phyloP scores from a whole-genome alignment of 2,113 vertebrate species.

The Rhizomys pruinosus region DNA sequence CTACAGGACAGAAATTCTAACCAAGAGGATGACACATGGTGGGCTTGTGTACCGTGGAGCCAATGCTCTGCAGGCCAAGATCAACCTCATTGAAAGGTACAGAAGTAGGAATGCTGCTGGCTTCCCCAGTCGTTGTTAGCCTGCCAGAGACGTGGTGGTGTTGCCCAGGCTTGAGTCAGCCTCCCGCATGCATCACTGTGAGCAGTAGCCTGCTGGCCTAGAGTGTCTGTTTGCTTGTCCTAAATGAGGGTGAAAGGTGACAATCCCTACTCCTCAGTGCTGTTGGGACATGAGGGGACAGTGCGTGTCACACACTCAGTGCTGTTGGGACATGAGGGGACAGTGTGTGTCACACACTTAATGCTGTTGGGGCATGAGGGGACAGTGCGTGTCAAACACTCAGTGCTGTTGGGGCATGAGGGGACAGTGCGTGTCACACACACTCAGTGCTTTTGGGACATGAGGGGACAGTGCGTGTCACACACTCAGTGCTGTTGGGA shows the following conservation, averaged over 20 bases:
- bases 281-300: fast-evolving
- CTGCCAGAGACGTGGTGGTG: too few species aligned
- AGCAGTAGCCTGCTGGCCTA: fast-evolving
- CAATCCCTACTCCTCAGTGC: not conserved
- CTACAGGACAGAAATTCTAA: constrained; percentile 83
- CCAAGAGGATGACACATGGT: constrained; percentile 80
- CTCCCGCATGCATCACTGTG: fast-evolving
- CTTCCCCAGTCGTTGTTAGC: fast-evolving
- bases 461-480: too few species aligned
- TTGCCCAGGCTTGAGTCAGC: not conserved
- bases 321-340: too few species aligned
- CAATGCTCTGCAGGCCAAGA: constrained; percentile 74
- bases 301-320: fast-evolving
- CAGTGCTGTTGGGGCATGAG: too few species aligned
- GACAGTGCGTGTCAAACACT: too few species aligned
- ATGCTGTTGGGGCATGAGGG: too few species aligned
- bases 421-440: too few species aligned
- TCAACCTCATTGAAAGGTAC: constrained; percentile 87
- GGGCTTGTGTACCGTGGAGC: not conserved
- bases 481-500: too few species aligned
- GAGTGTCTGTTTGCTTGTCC: not conserved
- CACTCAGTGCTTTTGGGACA: too few species aligned
- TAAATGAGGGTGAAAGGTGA: not conserved
- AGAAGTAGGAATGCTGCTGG: not conserved
- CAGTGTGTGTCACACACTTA: too few species aligned